Conservation (phyloP, 2,113 vertebrate genomes). For the Vanacampus margaritifer region DNA sequence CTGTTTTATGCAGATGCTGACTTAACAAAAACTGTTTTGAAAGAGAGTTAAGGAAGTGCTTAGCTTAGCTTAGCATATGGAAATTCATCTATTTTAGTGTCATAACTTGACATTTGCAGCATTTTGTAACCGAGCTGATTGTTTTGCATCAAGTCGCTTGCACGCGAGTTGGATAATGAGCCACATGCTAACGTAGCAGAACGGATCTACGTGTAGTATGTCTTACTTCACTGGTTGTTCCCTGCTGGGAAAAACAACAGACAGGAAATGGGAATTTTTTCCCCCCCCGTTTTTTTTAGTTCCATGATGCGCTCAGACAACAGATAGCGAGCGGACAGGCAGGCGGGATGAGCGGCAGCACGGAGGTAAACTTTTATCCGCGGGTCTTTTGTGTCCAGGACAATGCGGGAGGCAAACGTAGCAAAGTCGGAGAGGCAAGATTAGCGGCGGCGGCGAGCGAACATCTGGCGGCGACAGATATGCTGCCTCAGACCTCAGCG, state of each 20-base stretch:
- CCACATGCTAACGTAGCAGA: background rate
- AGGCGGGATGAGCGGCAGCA: background rate
- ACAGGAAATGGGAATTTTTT: background rate
- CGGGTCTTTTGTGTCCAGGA: background rate
- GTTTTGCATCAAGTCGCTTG: no score
- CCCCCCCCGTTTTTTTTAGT: background rate
- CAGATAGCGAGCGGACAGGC: background rate
- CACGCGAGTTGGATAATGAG: no score
- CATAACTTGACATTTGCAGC: no score
- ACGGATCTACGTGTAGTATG: background rate
- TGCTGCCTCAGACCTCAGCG: background rate
- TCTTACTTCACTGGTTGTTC: background rate
- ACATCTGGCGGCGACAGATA: conserved; percentile 1
- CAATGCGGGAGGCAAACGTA: background rate
- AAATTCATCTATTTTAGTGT: no score
- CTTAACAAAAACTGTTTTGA: no score
- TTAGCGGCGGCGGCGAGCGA: background rate
- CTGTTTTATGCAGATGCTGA: background rate
- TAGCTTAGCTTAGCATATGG: no score
- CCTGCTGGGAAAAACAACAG: background rate
- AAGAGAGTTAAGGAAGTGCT: no score
- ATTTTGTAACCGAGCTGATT: no score
- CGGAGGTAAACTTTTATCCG: background rate
- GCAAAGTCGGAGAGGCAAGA: background rate
- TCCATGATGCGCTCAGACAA: background rate